Evolutionary conservation across 2,113 vertebrate genomes (phyloP), one percentile per base, ranked within the genome.

Genomic region (Cinclus cinclus): DNA sequence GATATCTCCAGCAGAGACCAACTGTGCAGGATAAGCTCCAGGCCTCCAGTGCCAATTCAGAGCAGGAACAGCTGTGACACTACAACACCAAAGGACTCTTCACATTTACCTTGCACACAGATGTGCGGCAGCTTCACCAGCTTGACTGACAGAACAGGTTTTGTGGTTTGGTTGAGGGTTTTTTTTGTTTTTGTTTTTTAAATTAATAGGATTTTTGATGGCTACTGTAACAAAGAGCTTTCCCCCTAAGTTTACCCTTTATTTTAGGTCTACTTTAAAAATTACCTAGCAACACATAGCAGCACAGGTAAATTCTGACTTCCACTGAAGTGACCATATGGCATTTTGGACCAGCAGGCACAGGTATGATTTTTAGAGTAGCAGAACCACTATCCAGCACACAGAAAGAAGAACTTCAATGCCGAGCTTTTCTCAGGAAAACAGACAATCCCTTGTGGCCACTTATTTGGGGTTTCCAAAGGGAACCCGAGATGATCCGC

Each of bases 231-330:
- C 14, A 69, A 55, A 79, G 10, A 58, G 7, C 24, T 53, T 24
- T 21, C 58, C 56, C 50, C 10, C 3, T 4, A 1, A 13, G 44
- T 41, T 75, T 70, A 39, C 60, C 46, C 16, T 67, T 92, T 81
- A 83, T 77, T 83, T 67, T 58, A 87, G 3, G 7, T 83, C 79
- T 92, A 56, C 30, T 71, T 80, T 33, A 65, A 85, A 84, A 83
- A 87, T 94, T 96, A 97, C 91, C 92, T 95, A 96, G 89, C 92
- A 86, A 78, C 28, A 94, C 47, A 80, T 28, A 92, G 89, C 65
- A 92, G 84, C 80, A 78, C 7, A 44, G 86, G 84, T 39, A 49
- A 89, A 58, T 73, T 89, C 0, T 74, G 77, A 76, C 35, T 92
- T 90, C 80, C 71, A 84, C 49, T 87, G 80, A 82, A 79, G 79